A percentile compares a stretch with the other conserved stretches of the same genome.
Conservation (phyloP, 2,888 invertebrate species). For the Pemphredon lugubris region DNA sequence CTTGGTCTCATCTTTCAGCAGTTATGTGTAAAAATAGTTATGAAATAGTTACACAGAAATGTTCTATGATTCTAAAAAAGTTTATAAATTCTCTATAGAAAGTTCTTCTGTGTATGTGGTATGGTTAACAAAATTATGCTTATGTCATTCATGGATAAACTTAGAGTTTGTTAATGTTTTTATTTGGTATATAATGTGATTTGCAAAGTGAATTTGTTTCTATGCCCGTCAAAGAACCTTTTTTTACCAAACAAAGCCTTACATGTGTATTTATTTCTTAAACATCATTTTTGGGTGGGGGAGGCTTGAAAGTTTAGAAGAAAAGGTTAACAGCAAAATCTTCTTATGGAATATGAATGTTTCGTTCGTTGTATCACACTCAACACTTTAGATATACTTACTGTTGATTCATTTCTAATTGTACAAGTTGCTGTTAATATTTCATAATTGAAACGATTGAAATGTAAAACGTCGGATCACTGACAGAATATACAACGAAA, state of each 20-base stretch:
- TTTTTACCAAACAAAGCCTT: constrained; percentile 6
- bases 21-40: constrained; percentile 62
- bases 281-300: constrained; percentile 1
- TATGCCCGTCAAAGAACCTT: constrained; percentile 17
- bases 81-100: constrained; percentile 60
- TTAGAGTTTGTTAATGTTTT: constrained; percentile 45
- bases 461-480: constrained; percentile 1
- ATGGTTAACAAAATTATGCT: constrained; percentile 55
- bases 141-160: constrained; percentile 50
- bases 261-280: constrained; percentile 13
- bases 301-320: constrained; percentile 6
- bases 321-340: constrained; percentile 3
- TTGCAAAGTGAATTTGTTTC: constrained; percentile 26
- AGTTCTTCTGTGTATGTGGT: constrained; percentile 71
- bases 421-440: constrained; percentile 23
- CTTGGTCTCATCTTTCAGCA: constrained; percentile 64
- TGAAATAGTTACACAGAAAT: constrained; percentile 63
- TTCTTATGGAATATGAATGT: constrained; percentile 6
- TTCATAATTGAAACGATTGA: constrained; percentile 14
- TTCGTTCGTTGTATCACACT: constrained; percentile 24
- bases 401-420: constrained; percentile 13
- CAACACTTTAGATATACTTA: constrained; percentile 16
- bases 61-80: constrained; percentile 68
- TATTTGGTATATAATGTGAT: constrained; percentile 31
- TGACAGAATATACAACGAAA: not conserved